Evolutionary conservation across 2,797 vertebrate species (phyloP).

Genomic region (Xenopus petersii): DNA sequence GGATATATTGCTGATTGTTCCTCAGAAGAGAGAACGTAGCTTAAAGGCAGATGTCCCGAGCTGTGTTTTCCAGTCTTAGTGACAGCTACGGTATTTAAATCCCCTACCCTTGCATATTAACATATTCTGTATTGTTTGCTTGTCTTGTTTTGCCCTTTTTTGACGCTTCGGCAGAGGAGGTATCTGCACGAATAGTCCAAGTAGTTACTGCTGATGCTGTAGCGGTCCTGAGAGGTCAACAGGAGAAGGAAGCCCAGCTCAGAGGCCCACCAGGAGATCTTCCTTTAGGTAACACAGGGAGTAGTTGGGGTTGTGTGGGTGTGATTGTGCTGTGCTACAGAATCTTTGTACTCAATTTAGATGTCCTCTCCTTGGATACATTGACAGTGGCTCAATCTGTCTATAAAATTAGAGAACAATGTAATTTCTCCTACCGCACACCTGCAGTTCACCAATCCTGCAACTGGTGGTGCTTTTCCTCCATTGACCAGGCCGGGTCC

Average conservation of each 20-base stretch:
- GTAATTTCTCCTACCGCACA: too few species aligned
- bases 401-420: too few species aligned
- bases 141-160: conserved; percentile 53
- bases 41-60: neutral
- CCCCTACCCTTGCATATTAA: conserved; percentile 41
- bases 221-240: conserved; percentile 94
- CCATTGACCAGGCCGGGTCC: too few species aligned
- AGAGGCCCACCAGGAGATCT: conserved; percentile 70
- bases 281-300: conserved; percentile 72
- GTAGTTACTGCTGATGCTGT: conserved; percentile 97
- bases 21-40: too few species aligned
- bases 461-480: too few species aligned
- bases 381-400: neutral
- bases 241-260: conserved; percentile 78
- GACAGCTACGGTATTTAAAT: neutral
- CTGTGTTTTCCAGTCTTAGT: conserved; percentile 4
- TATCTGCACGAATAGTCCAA: conserved; percentile 96
- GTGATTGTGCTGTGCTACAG: conserved; percentile 35
- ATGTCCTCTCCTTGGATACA: neutral
- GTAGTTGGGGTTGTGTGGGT: conserved; percentile 17
- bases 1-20: too few species aligned
- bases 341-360: neutral
- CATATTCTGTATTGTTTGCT: conserved; percentile 50
- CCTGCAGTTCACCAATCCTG: too few species aligned
- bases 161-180: conserved; percentile 81